A percentile compares a stretch with the other conserved stretches of the same genome.
These are phyloP conservation scores for Craseonycteris thonglongyai DNA, from an alignment of 2,113 vertebrate species.

Conservation along the genomic window DNA sequence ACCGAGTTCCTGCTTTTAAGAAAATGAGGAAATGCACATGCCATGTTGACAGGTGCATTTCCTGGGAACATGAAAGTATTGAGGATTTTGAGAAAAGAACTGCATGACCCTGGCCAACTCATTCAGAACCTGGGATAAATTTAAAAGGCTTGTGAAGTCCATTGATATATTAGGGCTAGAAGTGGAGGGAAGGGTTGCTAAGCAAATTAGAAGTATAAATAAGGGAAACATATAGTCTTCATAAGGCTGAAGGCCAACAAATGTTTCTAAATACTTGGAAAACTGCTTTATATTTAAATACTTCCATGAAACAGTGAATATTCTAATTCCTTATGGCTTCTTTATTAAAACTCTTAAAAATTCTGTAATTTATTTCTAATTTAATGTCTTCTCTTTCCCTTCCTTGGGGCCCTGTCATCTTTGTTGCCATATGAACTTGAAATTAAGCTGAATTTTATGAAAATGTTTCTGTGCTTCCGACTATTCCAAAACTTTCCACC, in stretches of 20 bases:
- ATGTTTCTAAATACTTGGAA: slow-evolving; percentile 2
- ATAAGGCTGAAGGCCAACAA: background rate
- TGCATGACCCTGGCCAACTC: background rate
- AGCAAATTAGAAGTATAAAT: slow-evolving; percentile 44
- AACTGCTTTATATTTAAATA: background rate
- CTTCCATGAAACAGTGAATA: background rate
- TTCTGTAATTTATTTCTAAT: background rate
- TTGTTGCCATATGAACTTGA: background rate
- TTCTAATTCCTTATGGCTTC: background rate
- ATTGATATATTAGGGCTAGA: background rate
- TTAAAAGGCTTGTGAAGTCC: background rate
- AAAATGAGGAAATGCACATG: slow-evolving; percentile 47
- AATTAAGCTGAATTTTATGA: slow-evolving; percentile 29
- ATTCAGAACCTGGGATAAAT: background rate
- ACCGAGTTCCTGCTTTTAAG: slow-evolving; percentile 64
- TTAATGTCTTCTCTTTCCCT: background rate
- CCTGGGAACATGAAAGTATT: background rate
- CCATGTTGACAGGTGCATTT: slow-evolving; percentile 40
- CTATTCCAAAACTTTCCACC: slow-evolving; percentile 42
- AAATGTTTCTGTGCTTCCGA: slow-evolving; percentile 35
- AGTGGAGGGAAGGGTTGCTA: background rate
- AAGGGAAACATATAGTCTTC: background rate
- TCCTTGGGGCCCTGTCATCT: background rate
- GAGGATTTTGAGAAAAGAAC: slow-evolving; percentile 3
- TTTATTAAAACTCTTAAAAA: slow-evolving; percentile 1